phyloP scores from a whole-genome alignment of 1,140 invertebrate species.

The Orussus abietinus region DNA sequence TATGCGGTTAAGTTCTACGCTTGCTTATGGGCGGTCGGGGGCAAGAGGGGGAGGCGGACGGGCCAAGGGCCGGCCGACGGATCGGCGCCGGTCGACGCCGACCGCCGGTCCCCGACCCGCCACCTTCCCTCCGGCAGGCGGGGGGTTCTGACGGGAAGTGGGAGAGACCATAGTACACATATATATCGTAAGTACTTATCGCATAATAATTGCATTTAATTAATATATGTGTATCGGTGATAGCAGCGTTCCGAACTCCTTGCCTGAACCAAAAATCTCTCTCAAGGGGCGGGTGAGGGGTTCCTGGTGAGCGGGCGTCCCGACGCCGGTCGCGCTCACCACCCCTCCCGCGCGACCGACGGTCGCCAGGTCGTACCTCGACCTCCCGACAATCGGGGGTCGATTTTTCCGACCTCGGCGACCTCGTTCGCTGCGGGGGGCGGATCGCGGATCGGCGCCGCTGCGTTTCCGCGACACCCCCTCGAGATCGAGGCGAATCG shows the following conservation, averaged over 20 bases:
- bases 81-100: not conserved
- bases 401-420: too few species aligned
- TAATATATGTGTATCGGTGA: conserved; percentile 49
- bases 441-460: too few species aligned
- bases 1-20: conserved; percentile 53
- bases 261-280: conserved; percentile 45
- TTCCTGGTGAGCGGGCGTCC: too few species aligned
- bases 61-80: conserved; percentile 9
- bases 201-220: conserved; percentile 53
- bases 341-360: too few species aligned
- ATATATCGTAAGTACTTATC: conserved; percentile 54
- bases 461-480: too few species aligned
- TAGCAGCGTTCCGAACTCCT: conserved; percentile 55
- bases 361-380: too few species aligned
- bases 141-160: conserved; percentile 47
- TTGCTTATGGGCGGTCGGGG: conserved; percentile 37
- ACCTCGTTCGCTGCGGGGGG: too few species aligned
- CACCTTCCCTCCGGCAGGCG: conserved; percentile 17
- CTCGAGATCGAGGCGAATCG: too few species aligned
- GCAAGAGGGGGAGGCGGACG: conserved; percentile 14
- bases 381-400: too few species aligned
- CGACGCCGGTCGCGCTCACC: too few species aligned
- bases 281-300: conserved; percentile 4
- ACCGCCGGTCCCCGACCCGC: not conserved
- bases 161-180: conserved; percentile 57